A percentile compares a stretch with the other conserved stretches of the same genome.
phyloP scores from a whole-genome alignment of 2,797 vertebrate species.

The Leptoclinus maculatus region DNA sequence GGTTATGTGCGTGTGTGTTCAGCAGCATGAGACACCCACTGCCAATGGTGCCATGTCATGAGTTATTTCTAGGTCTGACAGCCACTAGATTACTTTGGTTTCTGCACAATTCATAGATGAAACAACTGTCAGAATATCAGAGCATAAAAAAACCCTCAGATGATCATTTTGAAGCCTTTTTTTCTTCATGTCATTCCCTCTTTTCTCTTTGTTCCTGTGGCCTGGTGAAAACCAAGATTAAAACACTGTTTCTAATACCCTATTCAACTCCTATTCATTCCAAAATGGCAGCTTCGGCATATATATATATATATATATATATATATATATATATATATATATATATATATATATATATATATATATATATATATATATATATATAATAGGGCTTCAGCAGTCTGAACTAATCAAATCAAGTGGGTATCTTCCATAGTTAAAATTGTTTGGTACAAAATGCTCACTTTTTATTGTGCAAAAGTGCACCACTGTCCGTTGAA shows the following conservation, averaged over 20 bases:
- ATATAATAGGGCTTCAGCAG: background rate
- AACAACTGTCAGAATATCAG: slow-evolving; percentile 34
- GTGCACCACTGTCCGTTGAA: background rate
- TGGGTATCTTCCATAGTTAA: background rate
- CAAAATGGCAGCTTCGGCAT: slow-evolving; percentile 22
- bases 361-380: background rate
- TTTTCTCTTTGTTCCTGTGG: slow-evolving; percentile 27
- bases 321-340: background rate
- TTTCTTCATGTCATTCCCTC: slow-evolving; percentile 23
- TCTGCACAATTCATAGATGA: slow-evolving; percentile 16
- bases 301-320: too few species aligned
- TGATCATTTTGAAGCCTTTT: slow-evolving; percentile 38
- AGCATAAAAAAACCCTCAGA: slow-evolving; percentile 23
- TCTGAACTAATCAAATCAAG: background rate
- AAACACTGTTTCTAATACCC: slow-evolving; percentile 32
- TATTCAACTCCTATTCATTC: slow-evolving; percentile 24
- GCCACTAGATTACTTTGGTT: slow-evolving; percentile 26
- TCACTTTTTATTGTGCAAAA: background rate
- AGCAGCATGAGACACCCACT: slow-evolving; percentile 7
- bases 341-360: too few species aligned
- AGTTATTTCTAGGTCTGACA: slow-evolving; percentile 36
- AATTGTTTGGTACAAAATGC: background rate
- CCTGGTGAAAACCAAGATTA: slow-evolving; percentile 29
- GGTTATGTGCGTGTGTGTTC: background rate
- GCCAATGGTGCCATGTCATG: slow-evolving; percentile 9